Percentiles rank a stretch among this genome's conserved stretches.
These are phyloP conservation scores for Hoplias malabaricus DNA, from an alignment of 2,113 vertebrate genomes.

Conservation along the genomic window DNA sequence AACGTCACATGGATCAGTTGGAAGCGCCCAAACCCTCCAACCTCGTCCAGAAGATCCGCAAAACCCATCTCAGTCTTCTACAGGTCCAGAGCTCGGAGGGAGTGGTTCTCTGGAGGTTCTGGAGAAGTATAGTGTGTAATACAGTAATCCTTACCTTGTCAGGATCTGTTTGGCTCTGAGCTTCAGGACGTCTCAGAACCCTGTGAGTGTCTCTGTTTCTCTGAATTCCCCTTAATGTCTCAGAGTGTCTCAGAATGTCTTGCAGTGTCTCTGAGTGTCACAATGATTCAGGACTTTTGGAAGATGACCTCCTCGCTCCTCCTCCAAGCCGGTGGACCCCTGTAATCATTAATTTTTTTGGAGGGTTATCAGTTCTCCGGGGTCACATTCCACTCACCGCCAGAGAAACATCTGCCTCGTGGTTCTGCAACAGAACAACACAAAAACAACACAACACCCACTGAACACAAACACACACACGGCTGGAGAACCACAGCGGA, in stretches of 20 bases:
- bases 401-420: conserved; percentile 22
- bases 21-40: conserved; percentile 75
- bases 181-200: no score
- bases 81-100: not conserved
- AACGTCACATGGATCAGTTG: conserved; percentile 77
- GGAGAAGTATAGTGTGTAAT: no score
- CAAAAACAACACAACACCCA: not conserved
- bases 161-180: not conserved
- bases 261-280: no score
- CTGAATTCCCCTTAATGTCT: no score
- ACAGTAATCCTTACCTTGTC: not conserved
- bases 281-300: not conserved
- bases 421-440: conserved; percentile 11
- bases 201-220: no score
- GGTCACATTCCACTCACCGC: conserved; percentile 6
- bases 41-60: conserved; percentile 68
- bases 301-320: not conserved
- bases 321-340: not conserved
- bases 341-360: conserved; percentile 27
- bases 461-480: no score
- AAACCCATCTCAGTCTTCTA: conserved; percentile 65
- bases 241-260: no score
- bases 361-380: conserved; percentile 40
- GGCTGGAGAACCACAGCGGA: not conserved
- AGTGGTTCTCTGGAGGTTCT: no score